Conservation (phyloP, 2,888 invertebrate genomes). For the Brenthis ino region DNA sequence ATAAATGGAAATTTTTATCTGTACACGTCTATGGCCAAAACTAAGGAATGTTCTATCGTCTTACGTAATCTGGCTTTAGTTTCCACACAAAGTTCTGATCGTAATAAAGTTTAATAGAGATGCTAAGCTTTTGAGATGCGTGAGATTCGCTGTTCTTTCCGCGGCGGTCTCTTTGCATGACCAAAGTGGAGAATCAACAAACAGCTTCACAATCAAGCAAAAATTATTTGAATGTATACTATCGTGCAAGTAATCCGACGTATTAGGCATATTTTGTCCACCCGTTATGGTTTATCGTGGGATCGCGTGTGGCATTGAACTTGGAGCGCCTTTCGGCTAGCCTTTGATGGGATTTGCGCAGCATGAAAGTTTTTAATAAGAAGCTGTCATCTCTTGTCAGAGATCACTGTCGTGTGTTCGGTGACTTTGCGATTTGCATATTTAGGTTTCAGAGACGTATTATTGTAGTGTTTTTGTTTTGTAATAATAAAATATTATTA, state of each 20-base stretch:
- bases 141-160: slow-evolving; percentile 34
- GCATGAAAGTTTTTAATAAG: slow-evolving; percentile 26
- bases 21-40: slow-evolving; percentile 8
- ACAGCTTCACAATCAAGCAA: slow-evolving; percentile 17
- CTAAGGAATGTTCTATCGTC: slow-evolving; percentile 8
- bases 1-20: slow-evolving; percentile 1
- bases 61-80: slow-evolving; percentile 21
- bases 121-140: slow-evolving; percentile 32
- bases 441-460: neutral
- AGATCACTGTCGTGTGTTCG: slow-evolving; percentile 25
- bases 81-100: slow-evolving; percentile 15
- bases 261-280: slow-evolving; percentile 43
- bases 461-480: neutral
- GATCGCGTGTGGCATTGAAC: slow-evolving; percentile 67
- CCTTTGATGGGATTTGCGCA: slow-evolving; percentile 44
- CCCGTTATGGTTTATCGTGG: slow-evolving; percentile 57
- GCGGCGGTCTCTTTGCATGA: slow-evolving; percentile 35
- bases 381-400: slow-evolving; percentile 33
- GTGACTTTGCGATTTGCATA: neutral
- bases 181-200: slow-evolving; percentile 13
- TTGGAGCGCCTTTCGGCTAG: slow-evolving; percentile 50
- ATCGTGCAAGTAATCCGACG: slow-evolving; percentile 31
- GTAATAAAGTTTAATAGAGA: slow-evolving; percentile 33
- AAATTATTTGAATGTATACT: slow-evolving; percentile 2
- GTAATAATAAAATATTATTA: no score